Evolutionary conservation across 2,797 vertebrate genomes (phyloP).

Genomic region (Silurus aristotelis): DNA sequence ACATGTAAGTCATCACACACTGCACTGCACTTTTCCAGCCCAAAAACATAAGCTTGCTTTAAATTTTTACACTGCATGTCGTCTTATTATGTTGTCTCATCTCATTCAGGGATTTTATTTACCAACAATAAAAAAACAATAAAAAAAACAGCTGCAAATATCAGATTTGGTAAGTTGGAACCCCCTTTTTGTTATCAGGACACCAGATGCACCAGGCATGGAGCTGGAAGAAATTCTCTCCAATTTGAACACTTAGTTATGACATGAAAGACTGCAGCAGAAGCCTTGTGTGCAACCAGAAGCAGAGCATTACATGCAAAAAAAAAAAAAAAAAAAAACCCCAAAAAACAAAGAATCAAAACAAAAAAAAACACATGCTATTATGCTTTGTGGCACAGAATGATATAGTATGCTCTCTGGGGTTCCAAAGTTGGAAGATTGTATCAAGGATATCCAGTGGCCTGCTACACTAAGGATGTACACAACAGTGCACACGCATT

Average conservation of each 20-base stretch:
- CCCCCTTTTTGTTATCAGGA: constrained; percentile 38
- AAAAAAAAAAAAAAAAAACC: background rate
- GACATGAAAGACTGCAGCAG: constrained; percentile 34
- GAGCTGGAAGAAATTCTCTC: constrained; percentile 49
- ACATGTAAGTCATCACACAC: constrained; percentile 53
- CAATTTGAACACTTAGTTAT: constrained; percentile 34
- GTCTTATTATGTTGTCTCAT: constrained; percentile 36
- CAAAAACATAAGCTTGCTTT: constrained; percentile 58
- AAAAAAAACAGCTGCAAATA: constrained; percentile 33
- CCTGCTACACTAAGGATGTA: constrained; percentile 44
- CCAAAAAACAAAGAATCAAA: background rate
- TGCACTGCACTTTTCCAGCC: background rate
- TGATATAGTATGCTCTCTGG: constrained; percentile 21
- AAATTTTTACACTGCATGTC: constrained; percentile 10
- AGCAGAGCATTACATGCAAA: constrained; percentile 36
- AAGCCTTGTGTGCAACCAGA: constrained; percentile 7
- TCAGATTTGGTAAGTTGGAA: constrained; percentile 40
- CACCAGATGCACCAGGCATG: constrained; percentile 36
- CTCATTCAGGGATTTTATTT: constrained; percentile 48
- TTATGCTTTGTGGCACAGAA: constrained; percentile 25
- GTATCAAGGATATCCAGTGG: constrained; percentile 39
- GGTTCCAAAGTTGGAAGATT: constrained; percentile 16
- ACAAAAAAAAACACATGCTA: background rate
- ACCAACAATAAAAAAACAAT: constrained; percentile 39
- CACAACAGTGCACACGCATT: constrained; percentile 28